A percentile compares a stretch with the other conserved stretches of the same genome.
phyloP scores from a whole-genome alignment of 2,888 invertebrate species.

The Scotopteryx bipunctaria region DNA sequence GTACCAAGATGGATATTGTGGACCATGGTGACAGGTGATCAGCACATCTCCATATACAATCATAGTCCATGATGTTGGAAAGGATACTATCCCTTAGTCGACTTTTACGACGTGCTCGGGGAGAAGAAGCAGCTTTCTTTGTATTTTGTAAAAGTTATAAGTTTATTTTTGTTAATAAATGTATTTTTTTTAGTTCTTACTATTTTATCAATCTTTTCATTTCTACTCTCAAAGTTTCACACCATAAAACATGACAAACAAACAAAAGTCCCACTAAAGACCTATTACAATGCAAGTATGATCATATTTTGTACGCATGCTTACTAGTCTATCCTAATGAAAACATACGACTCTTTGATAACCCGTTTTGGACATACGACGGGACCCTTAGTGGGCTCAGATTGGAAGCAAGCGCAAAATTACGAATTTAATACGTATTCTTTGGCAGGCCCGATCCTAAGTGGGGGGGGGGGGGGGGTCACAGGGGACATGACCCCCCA shows the following conservation, averaged over 20 bases:
- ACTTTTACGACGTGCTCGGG: no score
- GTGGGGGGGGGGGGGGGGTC: no score
- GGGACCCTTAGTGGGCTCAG: slow-evolving; percentile 57
- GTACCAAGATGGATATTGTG: no score
- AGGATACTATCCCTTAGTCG: no score
- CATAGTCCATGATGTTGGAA: no score
- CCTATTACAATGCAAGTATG: slow-evolving; percentile 28
- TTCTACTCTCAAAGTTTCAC: slow-evolving; percentile 6
- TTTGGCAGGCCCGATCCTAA: no score
- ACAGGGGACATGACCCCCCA: no score
- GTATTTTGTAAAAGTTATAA: no score
- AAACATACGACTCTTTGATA: slow-evolving; percentile 79
- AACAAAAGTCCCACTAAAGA: slow-evolving; percentile 31
- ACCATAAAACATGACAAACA: slow-evolving; percentile 30
- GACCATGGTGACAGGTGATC: no score
- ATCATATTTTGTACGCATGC: slow-evolving; percentile 45
- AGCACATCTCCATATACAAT: no score
- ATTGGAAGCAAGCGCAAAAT: slow-evolving; percentile 64
- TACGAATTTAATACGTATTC: slow-evolving; percentile 47
- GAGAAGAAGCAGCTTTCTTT: no score
- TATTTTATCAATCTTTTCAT: neutral
- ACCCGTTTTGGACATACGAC: slow-evolving; percentile 71
- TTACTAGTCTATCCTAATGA: slow-evolving; percentile 61
- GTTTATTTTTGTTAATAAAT: no score
- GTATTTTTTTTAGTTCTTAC: neutral